phyloP scores from a whole-genome alignment of 2,113 vertebrate genomes.

The Megaceryle maxima region DNA sequence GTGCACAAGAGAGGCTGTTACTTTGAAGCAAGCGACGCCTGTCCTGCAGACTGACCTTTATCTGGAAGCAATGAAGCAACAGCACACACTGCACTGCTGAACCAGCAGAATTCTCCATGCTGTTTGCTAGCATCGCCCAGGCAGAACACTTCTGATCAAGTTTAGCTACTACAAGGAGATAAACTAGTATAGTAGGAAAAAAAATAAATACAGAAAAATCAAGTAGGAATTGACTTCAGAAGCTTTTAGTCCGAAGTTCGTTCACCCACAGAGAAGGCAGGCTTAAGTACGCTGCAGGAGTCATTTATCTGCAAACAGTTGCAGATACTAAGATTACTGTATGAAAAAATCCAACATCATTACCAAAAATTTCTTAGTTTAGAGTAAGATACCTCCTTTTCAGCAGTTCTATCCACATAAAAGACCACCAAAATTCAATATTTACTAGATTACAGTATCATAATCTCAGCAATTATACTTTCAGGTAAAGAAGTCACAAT shows the following conservation, averaged over 20 bases:
- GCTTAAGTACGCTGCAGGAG: not conserved
- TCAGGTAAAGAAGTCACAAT: not conserved
- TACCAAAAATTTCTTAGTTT: not conserved
- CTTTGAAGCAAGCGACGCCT: not conserved
- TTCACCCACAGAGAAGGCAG: not conserved
- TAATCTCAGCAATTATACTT: not conserved
- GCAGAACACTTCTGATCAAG: not conserved
- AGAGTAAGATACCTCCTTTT: not conserved
- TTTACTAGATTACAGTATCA: not conserved
- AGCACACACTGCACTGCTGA: not conserved
- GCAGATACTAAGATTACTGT: not conserved
- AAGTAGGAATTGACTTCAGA: not conserved
- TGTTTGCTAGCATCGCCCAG: not conserved
- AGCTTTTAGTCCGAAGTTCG: not conserved
- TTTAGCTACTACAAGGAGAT: not conserved
- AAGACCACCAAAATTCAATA: not conserved
- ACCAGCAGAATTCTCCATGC: not conserved
- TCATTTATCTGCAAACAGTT: not conserved
- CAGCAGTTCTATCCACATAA: not conserved
- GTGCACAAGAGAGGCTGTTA: not conserved
- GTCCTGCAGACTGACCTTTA: not conserved
- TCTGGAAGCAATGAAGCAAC: not conserved
- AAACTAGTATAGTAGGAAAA: not conserved
- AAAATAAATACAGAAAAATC: not conserved
- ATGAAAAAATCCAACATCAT: not conserved